Percentiles rank a stretch among this genome's conserved stretches.
These are phyloP conservation scores for Phycodurus eques DNA, from an alignment of 2,113 vertebrate genomes.

Conservation along the genomic window DNA sequence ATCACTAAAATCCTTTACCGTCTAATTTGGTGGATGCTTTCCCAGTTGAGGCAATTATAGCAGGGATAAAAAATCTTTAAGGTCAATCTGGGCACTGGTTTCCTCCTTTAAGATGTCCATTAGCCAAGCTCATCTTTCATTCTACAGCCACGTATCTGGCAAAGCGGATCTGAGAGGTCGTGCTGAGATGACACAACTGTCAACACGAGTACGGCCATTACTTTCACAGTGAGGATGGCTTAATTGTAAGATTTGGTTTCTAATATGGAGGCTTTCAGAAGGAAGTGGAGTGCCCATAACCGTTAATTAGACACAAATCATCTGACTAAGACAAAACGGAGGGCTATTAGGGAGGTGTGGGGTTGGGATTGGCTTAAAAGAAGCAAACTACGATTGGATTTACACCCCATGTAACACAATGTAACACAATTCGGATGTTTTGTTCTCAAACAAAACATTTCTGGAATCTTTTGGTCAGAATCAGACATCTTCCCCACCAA, in stretches of 20 bases:
- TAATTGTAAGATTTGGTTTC: conserved; percentile 78
- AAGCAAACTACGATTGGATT: conserved; percentile 10
- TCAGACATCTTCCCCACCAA: no score
- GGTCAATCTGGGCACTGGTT: conserved; percentile 41
- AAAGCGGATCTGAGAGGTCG: conserved; percentile 35
- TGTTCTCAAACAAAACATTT: background rate
- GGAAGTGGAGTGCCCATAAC: conserved; percentile 65
- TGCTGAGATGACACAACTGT: conserved; percentile 66
- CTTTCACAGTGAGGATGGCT: conserved; percentile 71
- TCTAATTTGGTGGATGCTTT: background rate
- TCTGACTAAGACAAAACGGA: conserved; percentile 59
- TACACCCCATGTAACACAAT: background rate
- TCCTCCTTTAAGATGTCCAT: conserved; percentile 45
- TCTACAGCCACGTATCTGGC: conserved; percentile 47
- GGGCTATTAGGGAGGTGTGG: conserved; percentile 26
- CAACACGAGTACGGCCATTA: conserved; percentile 68
- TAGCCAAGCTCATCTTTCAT: conserved; percentile 56
- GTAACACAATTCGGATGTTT: background rate
- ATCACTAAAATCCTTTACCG: background rate
- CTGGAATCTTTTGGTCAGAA: background rate
- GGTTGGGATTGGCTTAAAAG: conserved; percentile 20
- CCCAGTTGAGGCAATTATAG: conserved; percentile 20
- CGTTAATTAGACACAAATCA: conserved; percentile 72
- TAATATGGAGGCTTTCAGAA: conserved; percentile 67
- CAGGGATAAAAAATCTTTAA: conserved; percentile 34